Evolutionary conservation across 2,888 invertebrate species (phyloP).

Genomic region (Andrena bucephala): DNA sequence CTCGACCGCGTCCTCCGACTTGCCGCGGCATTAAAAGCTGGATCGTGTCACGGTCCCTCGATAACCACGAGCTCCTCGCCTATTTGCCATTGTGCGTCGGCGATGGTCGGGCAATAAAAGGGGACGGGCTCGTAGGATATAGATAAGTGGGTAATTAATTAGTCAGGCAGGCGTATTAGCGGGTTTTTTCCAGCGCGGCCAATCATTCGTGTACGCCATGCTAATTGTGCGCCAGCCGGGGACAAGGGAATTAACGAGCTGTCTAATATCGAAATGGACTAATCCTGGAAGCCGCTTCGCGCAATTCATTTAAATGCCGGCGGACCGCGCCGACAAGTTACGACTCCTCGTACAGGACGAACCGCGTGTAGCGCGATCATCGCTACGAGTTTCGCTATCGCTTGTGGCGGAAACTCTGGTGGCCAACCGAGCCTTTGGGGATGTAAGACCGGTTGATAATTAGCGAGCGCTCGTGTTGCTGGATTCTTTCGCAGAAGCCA

Average conservation of each 20-base stretch:
- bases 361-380: conserved; percentile 35
- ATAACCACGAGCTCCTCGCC: not conserved
- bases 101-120: conserved; percentile 22
- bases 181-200: conserved; percentile 50
- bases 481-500: conserved; percentile 59
- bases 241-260: conserved; percentile 60
- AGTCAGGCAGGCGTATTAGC: conserved; percentile 51
- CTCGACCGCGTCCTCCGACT: not conserved
- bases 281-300: conserved; percentile 55
- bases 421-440: conserved; percentile 33
- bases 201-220: conserved; percentile 36
- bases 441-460: conserved; percentile 76
- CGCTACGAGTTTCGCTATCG: conserved; percentile 59
- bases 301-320: conserved; percentile 50
- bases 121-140: conserved; percentile 34
- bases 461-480: conserved; percentile 75
- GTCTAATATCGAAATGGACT: conserved; percentile 67
- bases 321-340: conserved; percentile 50
- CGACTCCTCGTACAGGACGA: conserved; percentile 29
- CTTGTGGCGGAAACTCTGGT: conserved; percentile 56
- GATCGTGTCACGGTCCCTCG: not conserved
- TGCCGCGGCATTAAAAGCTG: not conserved
- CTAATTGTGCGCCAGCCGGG: conserved; percentile 59
- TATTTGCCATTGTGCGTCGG: conserved; percentile 42
- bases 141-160: conserved; percentile 70